Conservation (phyloP, 1,140 invertebrate genomes). For the Hormaphis cornu region DNA sequence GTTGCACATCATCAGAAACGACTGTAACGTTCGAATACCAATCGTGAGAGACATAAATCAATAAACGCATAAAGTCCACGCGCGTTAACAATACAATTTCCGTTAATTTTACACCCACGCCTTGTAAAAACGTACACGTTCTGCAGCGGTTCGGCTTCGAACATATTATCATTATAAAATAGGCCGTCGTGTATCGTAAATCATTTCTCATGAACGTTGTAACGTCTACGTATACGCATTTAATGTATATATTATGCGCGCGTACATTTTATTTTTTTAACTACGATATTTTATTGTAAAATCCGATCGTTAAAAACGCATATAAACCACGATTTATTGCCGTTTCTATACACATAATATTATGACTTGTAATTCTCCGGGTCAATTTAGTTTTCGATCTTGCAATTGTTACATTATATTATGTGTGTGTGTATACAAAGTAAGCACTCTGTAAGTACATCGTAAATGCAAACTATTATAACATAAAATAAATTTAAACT, state of each 20-base stretch:
- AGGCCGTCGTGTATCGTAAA: background rate
- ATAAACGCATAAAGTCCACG: background rate
- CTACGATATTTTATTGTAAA: background rate
- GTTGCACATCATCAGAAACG: too few species aligned
- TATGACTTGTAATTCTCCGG: too few species aligned
- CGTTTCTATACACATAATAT: background rate
- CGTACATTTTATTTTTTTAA: background rate
- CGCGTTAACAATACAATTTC: slow-evolving; percentile 4
- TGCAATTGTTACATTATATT: too few species aligned
- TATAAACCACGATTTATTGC: background rate
- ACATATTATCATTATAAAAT: background rate
- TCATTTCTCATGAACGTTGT: background rate
- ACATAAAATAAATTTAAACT: too few species aligned
- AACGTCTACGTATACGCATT: background rate
- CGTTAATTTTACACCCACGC: background rate
- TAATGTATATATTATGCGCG: background rate
- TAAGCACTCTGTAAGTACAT: too few species aligned
- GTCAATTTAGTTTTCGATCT: too few species aligned
- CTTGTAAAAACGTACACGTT: background rate
- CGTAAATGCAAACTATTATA: too few species aligned
- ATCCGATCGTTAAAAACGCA: background rate
- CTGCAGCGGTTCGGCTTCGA: too few species aligned
- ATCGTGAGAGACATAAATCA: too few species aligned
- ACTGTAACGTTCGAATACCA: too few species aligned
- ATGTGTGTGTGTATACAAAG: too few species aligned